Conservation (phyloP, 2,888 invertebrate species). For the Drosophila koepferae region DNA sequence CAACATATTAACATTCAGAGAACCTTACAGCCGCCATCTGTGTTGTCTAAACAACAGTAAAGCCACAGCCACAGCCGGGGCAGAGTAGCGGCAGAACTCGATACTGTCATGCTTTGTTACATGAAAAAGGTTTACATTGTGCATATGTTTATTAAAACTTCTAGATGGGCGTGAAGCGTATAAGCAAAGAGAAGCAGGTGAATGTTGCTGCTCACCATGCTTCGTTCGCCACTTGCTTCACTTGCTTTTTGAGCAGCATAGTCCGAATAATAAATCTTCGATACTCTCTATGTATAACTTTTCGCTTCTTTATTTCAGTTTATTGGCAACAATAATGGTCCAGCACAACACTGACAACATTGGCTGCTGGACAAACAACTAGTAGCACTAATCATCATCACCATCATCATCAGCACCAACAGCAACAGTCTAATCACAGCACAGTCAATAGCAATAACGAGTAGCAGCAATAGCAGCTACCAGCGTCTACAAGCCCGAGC, state of each 20-base stretch:
- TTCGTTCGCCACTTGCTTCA: not conserved
- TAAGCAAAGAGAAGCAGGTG: constrained; percentile 27
- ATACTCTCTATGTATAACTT: not conserved
- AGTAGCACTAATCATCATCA: constrained; percentile 82
- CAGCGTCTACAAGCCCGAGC: constrained; percentile 46
- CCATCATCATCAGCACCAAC: constrained; percentile 68
- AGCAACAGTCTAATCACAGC: constrained; percentile 33
- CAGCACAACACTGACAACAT: constrained; percentile 85
- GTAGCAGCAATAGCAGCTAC: constrained; percentile 36
- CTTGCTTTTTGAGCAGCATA: not conserved
- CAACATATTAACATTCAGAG: constrained; percentile 32
- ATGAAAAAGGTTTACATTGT: constrained; percentile 77
- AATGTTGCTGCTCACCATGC: not conserved
- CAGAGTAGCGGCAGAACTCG: constrained; percentile 50
- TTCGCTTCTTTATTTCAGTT: constrained; percentile 65
- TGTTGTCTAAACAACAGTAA: constrained; percentile 20
- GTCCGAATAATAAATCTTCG: not conserved
- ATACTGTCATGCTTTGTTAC: constrained; percentile 71
- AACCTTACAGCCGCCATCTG: constrained; percentile 22
- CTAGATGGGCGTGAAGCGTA: constrained; percentile 49
- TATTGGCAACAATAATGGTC: constrained; percentile 85
- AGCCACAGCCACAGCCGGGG: constrained; percentile 13
- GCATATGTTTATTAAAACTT: constrained; percentile 75
- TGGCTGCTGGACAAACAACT: constrained; percentile 85
- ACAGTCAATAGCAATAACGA: constrained; percentile 48